Conservation (phyloP, 2,797 vertebrate species). For the Corythornis leucogaster region DNA sequence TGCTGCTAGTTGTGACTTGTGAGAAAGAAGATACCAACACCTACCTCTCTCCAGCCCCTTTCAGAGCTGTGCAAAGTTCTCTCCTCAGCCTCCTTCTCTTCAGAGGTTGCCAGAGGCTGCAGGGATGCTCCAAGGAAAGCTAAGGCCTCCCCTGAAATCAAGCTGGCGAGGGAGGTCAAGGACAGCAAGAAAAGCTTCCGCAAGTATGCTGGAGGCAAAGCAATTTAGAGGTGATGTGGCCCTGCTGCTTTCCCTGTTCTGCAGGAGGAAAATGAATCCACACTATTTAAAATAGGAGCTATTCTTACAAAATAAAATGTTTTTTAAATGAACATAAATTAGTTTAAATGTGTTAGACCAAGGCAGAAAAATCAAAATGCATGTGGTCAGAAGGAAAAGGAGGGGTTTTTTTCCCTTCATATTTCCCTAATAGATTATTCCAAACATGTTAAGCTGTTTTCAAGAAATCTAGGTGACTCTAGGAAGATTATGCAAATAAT, state of each 20-base stretch:
- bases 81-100: too few species aligned
- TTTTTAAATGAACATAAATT: slow-evolving; percentile 9
- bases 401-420: slow-evolving; percentile 8
- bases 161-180: too few species aligned
- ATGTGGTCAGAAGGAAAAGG: slow-evolving; percentile 8
- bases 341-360: neutral
- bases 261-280: neutral
- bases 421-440: slow-evolving; percentile 78
- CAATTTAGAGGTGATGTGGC: too few species aligned
- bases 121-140: too few species aligned
- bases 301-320: slow-evolving; percentile 18
- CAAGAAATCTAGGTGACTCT: slow-evolving; percentile 74
- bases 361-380: slow-evolving; percentile 30
- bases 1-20: too few species aligned
- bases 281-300: neutral
- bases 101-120: too few species aligned
- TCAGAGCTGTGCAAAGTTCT: too few species aligned
- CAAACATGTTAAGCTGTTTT: slow-evolving; percentile 77
- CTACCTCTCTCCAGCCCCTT: too few species aligned
- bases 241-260: neutral
- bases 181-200: too few species aligned
- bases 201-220: too few species aligned
- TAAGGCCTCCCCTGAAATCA: too few species aligned
- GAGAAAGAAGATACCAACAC: too few species aligned
- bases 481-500: slow-evolving; percentile 82